These are phyloP conservation scores for Lasioglossum villosulum DNA, from an alignment of 2,888 invertebrate genomes.

Conservation along the genomic window DNA sequence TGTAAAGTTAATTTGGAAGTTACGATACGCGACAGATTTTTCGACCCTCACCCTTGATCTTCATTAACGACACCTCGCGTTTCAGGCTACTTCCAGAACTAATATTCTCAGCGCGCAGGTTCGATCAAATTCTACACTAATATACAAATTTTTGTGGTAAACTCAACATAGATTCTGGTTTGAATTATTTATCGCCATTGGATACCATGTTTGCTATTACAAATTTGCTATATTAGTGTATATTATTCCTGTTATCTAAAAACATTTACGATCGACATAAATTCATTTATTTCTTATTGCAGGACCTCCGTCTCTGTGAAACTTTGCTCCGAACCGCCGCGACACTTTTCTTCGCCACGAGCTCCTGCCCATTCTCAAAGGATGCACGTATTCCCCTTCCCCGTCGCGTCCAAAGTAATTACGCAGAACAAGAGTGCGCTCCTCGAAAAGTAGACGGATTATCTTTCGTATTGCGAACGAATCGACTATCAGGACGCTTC, in stretches of 20 bases:
- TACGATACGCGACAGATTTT: background rate
- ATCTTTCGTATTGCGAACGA: background rate
- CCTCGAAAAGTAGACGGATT: background rate
- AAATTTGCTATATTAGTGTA: no score
- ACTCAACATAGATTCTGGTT: no score
- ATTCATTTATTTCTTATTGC: no score
- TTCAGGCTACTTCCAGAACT: no score
- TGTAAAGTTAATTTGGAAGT: background rate
- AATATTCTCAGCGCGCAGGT: no score
- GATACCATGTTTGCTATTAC: no score
- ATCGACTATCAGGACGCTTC: background rate
- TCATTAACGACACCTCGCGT: no score
- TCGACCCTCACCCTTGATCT: background rate
- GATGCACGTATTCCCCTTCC: background rate
- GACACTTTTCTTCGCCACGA: background rate
- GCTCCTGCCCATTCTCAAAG: background rate
- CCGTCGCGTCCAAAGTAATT: background rate
- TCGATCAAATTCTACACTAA: no score
- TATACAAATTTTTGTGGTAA: no score
- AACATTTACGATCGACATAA: no score
- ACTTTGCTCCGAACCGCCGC: background rate
- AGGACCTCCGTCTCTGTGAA: background rate
- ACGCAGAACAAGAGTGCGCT: background rate
- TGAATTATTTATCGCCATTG: no score
- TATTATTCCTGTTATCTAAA: no score